Conservation (phyloP, 2,113 vertebrate species). For the Pithys albifrons region DNA sequence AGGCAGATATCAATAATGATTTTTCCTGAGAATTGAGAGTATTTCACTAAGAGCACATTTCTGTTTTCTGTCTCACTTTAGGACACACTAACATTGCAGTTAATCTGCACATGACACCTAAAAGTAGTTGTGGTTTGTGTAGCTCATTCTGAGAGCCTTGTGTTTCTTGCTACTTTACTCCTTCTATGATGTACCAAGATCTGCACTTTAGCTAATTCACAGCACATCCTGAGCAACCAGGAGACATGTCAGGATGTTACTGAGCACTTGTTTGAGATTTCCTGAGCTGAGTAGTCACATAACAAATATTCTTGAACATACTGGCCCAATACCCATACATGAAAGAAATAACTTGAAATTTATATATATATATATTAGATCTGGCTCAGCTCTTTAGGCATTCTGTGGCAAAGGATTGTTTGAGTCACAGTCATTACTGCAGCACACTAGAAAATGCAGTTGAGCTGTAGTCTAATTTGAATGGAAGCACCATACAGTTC, state of each 20-base stretch:
- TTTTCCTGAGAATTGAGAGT: background rate
- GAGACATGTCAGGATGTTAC: background rate
- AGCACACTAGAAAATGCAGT: background rate
- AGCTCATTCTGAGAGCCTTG: background rate
- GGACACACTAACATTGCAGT: background rate
- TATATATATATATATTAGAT: too few species aligned
- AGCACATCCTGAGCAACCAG: accelerated
- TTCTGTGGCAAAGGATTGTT: background rate
- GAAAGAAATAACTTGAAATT: background rate
- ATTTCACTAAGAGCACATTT: background rate
- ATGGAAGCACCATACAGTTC: background rate
- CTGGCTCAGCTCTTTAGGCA: background rate
- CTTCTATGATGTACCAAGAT: background rate
- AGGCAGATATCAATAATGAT: accelerated
- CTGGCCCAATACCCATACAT: too few species aligned
- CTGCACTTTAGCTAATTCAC: background rate
- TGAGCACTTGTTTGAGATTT: background rate
- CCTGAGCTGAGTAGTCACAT: accelerated
- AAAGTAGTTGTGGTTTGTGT: background rate
- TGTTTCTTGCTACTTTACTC: background rate
- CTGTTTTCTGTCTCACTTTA: background rate
- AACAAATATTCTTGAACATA: accelerated
- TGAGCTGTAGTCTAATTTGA: background rate
- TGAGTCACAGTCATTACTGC: background rate
- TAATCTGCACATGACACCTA: background rate